phyloP scores from a whole-genome alignment of 53 echinoderm and acorn worm species.

The Pentamera pediparva region DNA sequence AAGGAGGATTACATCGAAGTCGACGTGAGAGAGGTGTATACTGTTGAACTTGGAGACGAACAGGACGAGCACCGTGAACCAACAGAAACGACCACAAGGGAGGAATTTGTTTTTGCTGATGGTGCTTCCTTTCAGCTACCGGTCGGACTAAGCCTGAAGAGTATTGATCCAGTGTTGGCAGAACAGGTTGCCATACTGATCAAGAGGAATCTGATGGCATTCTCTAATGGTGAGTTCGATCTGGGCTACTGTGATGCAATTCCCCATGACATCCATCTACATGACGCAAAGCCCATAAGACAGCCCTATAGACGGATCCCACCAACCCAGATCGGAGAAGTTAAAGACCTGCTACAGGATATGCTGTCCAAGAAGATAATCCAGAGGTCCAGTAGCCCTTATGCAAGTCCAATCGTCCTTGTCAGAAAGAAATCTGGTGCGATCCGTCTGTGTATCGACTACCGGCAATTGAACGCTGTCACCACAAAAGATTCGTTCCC shows the following conservation, averaged over 20 bases:
- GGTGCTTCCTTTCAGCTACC: neutral
- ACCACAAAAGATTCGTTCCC: slow-evolving; percentile 44
- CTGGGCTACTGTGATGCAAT: slow-evolving; percentile 11
- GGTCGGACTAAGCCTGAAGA: neutral
- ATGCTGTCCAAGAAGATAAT: slow-evolving; percentile 18
- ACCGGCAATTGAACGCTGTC: slow-evolving; percentile 26
- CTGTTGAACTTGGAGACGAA: neutral
- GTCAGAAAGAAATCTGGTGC: slow-evolving; percentile 32
- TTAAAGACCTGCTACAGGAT: slow-evolving; percentile 1
- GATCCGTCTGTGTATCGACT: slow-evolving; percentile 45
- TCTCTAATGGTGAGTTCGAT: slow-evolving; percentile 15
- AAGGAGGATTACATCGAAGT: neutral
- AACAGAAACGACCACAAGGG: no score
- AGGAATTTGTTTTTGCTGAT: no score
- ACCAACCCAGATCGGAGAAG: slow-evolving; percentile 13
- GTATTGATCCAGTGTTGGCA: neutral
- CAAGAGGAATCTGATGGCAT: neutral
- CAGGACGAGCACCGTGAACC: no score
- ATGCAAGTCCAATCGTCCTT: slow-evolving; percentile 41
- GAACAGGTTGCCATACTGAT: neutral
- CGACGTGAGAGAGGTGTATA: neutral
- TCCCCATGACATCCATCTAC: slow-evolving; percentile 1
- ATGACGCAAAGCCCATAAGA: neutral
- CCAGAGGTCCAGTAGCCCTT: slow-evolving; percentile 19
- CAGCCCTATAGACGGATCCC: slow-evolving; percentile 15